A percentile compares a stretch with the other conserved stretches of the same genome.
These are phyloP conservation scores for Temnopleurus reevesii DNA, from an alignment of 53 echinoderm and acorn worm species.

Conservation along the genomic window DNA sequence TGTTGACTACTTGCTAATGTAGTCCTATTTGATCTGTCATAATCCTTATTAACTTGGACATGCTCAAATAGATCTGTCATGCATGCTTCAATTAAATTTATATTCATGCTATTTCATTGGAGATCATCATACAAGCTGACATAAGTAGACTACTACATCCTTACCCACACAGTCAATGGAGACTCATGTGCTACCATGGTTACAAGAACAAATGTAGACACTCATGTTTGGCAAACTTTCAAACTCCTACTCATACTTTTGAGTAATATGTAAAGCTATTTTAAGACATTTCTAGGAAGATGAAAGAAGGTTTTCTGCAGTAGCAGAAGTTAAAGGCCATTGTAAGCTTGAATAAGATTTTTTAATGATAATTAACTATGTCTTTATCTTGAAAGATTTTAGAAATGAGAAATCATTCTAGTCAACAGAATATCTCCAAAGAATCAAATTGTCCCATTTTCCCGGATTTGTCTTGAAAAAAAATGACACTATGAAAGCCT, in stretches of 20 bases:
- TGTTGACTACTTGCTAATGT: too few relatives aligned
- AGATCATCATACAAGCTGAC: neutral
- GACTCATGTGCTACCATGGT: neutral
- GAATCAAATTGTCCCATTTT: too few relatives aligned
- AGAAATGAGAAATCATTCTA: too few relatives aligned
- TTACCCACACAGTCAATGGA: constrained; percentile 1
- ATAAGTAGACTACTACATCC: neutral
- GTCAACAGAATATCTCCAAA: too few relatives aligned
- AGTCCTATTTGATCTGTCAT: too few relatives aligned
- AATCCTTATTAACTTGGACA: too few relatives aligned
- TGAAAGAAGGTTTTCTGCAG: neutral
- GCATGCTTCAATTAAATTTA: too few relatives aligned
- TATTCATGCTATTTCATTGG: neutral
- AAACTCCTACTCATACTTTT: neutral
- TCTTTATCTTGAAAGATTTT: too few relatives aligned
- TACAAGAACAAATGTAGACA: constrained; percentile 2
- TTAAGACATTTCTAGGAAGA: neutral
- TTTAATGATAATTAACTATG: too few relatives aligned
- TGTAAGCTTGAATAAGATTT: neutral
- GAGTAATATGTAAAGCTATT: constrained; percentile 9
- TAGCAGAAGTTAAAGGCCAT: neutral
- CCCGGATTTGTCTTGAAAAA: too few relatives aligned
- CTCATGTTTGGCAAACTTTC: constrained; percentile 20
- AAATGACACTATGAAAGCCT: too few relatives aligned
- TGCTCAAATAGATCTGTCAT: too few relatives aligned